Base-by-base conservation (phyloP, 35 echinoderm and acorn worm genomes). In the Stichopus chloronotus region DNA sequence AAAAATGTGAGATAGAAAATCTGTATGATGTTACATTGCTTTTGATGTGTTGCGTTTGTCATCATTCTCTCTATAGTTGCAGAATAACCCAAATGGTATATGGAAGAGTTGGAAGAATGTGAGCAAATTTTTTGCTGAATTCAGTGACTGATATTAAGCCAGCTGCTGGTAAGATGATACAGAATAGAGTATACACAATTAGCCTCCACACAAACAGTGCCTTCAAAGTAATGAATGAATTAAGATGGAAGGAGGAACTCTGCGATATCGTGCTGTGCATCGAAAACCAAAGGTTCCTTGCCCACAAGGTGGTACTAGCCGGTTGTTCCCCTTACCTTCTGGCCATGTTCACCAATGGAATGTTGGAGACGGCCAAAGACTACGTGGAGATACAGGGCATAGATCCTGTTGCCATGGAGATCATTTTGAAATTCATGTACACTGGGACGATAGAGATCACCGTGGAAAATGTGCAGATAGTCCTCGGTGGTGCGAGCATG, bases 271-370 rank as follows among this genome's bases (percentile, higher is more conserved):
- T 94, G 14, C 71, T 98, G 25, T 94, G 95, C 87, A 91, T 98
- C 11, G 97, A 98, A 87, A 92, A 96, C 58, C 97, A 98, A 55
- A 85, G 92, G n/a, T 98, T 96, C 77, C 87, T 93, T 9, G 97
- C 97, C 9, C 97, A 98, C 79, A 95, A 94, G 23, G 94, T 99
- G 52, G 95, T 99, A 0, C 85, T 99, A 12, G 97, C 97, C 7
- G 95, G 97, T 16, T 99, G 97, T 72, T 99, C 95, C 11, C 95
- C 97, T 14, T 99, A 99, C 85, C 95, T 99, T 9, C 93, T 95
- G 11, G 97, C 97, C 52, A 99, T 99, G 97, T 99, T 99, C 81
- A 99, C 97, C 12, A 99, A 99, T 87, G 97, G 97, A 13, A 99
- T 99, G 97, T 81, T 95, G 83, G 97, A 99, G 61, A 96, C 97